Percentiles rank a stretch among this genome's conserved stretches.
Evolutionary conservation across 1,140 invertebrate genomes (phyloP).

Genomic region (Belonocnema kinseyi): DNA sequence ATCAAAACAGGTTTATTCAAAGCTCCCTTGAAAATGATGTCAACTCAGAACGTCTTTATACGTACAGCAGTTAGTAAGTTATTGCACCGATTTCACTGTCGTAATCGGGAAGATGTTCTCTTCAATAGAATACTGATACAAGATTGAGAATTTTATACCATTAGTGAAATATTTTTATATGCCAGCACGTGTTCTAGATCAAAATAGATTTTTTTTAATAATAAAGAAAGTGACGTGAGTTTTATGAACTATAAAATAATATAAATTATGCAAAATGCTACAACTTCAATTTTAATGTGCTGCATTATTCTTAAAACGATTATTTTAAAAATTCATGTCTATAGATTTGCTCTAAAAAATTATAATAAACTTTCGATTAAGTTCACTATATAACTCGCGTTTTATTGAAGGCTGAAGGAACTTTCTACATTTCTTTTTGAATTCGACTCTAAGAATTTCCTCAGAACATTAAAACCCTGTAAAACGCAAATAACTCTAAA

Average conservation of each 20-base stretch:
- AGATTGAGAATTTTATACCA: too few species aligned
- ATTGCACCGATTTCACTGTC: not conserved
- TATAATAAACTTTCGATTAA: conserved; percentile 25
- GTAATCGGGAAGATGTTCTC: not conserved
- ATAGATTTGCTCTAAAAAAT: not conserved
- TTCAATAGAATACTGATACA: not conserved
- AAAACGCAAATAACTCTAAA: conserved; percentile 2
- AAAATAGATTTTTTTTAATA: too few species aligned
- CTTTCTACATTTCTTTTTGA: not conserved
- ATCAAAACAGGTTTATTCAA: too few species aligned
- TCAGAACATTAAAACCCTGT: conserved; percentile 4
- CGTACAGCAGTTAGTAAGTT: not conserved
- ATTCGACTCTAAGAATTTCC: not conserved
- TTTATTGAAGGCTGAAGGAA: not conserved
- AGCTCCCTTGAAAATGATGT: not conserved
- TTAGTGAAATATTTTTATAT: too few species aligned
- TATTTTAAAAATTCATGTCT: not conserved
- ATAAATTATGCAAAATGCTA: too few species aligned
- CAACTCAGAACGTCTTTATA: not conserved
- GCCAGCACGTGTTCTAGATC: too few species aligned
- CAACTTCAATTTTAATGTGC: not conserved
- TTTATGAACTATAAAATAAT: too few species aligned
- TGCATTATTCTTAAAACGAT: not conserved
- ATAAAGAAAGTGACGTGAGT: too few species aligned
- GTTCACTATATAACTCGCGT: not conserved